Evolutionary conservation across 2,113 vertebrate genomes (phyloP).

Genomic region (Petrocephalus microphthalmus): DNA sequence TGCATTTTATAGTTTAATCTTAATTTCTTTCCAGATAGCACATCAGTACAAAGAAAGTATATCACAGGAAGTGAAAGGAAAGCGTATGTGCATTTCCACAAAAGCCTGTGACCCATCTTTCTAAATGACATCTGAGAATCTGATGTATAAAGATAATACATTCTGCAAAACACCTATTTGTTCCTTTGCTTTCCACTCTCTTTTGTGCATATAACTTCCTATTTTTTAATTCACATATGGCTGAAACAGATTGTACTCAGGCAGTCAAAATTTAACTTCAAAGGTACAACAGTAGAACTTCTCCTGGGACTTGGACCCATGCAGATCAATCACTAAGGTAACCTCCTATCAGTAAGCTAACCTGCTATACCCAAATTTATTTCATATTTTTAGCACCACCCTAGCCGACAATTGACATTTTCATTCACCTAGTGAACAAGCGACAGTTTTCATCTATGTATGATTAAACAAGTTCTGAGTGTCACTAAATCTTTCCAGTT

Average conservation of each 20-base stretch:
- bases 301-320: neutral
- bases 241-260: neutral
- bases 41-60: neutral
- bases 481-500: neutral
- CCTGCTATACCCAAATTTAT: neutral
- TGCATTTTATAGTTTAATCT: neutral
- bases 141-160: neutral
- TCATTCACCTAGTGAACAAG: neutral
- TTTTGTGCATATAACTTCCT: neutral
- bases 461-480: neutral
- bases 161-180: neutral
- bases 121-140: neutral
- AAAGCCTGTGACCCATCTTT: neutral
- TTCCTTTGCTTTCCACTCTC: neutral
- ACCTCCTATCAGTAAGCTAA: neutral
- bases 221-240: neutral
- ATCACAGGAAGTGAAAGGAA: neutral
- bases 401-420: neutral
- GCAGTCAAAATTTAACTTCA: neutral
- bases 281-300: neutral
- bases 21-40: neutral
- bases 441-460: neutral
- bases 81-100: neutral
- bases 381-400: neutral
- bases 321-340: neutral